Percentiles rank a stretch among this genome's conserved stretches.
These are phyloP conservation scores for Menura novaehollandiae DNA, from an alignment of 2,113 vertebrate species.

Conservation along the genomic window DNA sequence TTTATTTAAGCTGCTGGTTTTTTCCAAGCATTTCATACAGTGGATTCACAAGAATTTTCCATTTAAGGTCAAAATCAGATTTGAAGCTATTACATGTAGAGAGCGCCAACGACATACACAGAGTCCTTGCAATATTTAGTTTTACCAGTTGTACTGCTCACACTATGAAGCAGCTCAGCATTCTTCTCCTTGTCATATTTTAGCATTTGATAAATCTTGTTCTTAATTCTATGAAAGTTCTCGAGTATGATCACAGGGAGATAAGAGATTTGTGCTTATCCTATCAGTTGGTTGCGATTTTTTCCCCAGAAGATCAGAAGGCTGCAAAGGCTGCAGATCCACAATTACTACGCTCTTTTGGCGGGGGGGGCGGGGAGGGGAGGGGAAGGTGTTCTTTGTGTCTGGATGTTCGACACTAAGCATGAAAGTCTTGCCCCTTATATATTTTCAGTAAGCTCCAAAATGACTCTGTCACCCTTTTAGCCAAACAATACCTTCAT, in stretches of 20 bases:
- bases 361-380: too few species aligned
- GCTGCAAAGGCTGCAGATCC: background rate
- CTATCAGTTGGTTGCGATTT: background rate
- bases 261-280: background rate
- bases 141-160: background rate
- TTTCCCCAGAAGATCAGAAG: background rate
- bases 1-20: background rate
- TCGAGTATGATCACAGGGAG: background rate
- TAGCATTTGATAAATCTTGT: background rate
- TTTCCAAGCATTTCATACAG: background rate
- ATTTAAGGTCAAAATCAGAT: background rate
- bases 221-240: background rate
- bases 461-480: background rate
- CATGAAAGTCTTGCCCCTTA: background rate
- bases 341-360: background rate
- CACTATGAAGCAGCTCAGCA: background rate
- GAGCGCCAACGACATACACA: background rate
- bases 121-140: background rate
- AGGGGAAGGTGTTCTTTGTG: background rate
- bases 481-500: slow-evolving; percentile 87
- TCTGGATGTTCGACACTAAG: background rate
- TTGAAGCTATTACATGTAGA: background rate
- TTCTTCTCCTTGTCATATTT: background rate
- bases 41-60: background rate
- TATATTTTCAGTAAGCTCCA: background rate